Percentiles rank a stretch among this genome's conserved stretches.
These are phyloP conservation scores for Anoplophora glabripennis DNA, from an alignment of 1,140 invertebrate genomes.

Conservation along the genomic window DNA sequence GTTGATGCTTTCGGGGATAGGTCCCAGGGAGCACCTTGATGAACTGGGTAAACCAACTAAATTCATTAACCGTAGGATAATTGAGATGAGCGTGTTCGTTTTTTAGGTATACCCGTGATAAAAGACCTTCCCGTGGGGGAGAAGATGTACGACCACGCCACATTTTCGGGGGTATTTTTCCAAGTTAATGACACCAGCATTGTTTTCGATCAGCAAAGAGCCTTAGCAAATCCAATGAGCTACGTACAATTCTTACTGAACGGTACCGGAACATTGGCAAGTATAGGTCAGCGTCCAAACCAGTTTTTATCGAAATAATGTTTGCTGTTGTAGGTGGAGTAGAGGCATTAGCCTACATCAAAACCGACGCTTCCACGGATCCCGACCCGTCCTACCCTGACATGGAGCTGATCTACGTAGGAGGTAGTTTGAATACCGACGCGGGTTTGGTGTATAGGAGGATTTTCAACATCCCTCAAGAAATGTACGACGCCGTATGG, in stretches of 20 bases:
- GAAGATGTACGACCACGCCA: constrained; percentile 57
- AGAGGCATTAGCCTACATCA: constrained; percentile 55
- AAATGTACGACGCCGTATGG: constrained; percentile 38
- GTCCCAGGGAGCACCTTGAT: constrained; percentile 60
- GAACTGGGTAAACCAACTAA: constrained; percentile 30
- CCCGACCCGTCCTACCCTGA: constrained; percentile 53
- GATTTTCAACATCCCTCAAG: constrained; percentile 33
- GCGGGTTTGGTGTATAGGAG: constrained; percentile 33
- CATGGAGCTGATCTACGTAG: constrained; percentile 58
- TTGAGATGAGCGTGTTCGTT: neutral
- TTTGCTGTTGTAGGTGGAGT: constrained; percentile 46
- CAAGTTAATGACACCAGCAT: constrained; percentile 33
- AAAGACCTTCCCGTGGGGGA: constrained; percentile 55
- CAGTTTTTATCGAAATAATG: no score
- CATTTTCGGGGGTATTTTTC: constrained; percentile 46
- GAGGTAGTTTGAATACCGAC: constrained; percentile 37
- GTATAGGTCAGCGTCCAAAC: constrained; percentile 8
- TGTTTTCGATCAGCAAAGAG: constrained; percentile 11
- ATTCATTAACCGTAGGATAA: neutral
- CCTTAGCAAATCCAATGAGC: constrained; percentile 8
- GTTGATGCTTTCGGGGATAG: constrained; percentile 78
- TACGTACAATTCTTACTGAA: constrained; percentile 31
- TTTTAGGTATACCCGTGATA: constrained; percentile 45
- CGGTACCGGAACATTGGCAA: constrained; percentile 39
- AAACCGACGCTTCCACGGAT: constrained; percentile 47